Evolutionary conservation across 2,888 invertebrate genomes (phyloP).

Genomic region (Malthinus flaveolus): DNA sequence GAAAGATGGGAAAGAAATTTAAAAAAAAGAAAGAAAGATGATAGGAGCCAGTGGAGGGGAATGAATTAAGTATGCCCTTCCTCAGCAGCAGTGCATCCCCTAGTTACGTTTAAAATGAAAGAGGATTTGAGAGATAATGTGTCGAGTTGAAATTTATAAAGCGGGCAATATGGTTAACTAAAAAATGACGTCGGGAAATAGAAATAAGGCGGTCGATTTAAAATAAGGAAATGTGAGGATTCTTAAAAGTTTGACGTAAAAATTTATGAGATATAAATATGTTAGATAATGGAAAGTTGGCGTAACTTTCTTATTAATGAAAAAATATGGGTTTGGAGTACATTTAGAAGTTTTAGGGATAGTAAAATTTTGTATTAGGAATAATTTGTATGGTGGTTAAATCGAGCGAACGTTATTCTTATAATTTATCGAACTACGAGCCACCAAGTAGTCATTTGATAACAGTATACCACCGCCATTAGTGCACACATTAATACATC

Average conservation of each 20-base stretch:
- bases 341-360: not conserved
- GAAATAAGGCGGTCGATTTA: not conserved
- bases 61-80: no score
- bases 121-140: no score
- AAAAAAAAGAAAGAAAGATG: no score
- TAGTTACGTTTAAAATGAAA: no score
- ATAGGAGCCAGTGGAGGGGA: no score
- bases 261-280: constrained; percentile 5
- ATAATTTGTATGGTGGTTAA: constrained; percentile 5
- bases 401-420: constrained; percentile 3
- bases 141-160: no score
- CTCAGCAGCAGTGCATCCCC: no score
- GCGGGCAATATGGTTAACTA: no score
- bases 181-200: no score
- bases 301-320: constrained; percentile 8
- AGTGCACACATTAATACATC: constrained; percentile 30
- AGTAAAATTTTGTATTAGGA: constrained; percentile 11
- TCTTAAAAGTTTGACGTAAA: constrained; percentile 16
- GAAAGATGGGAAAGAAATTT: no score
- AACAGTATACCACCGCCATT: constrained; percentile 27
- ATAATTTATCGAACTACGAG: constrained; percentile 28
- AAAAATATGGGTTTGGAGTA: constrained; percentile 7
- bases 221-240: constrained; percentile 5
- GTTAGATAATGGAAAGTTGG: constrained; percentile 1
- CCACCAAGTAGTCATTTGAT: constrained; percentile 20